Evolutionary conservation across 2,113 vertebrate genomes (phyloP).

Genomic region (Xerus inauris): DNA sequence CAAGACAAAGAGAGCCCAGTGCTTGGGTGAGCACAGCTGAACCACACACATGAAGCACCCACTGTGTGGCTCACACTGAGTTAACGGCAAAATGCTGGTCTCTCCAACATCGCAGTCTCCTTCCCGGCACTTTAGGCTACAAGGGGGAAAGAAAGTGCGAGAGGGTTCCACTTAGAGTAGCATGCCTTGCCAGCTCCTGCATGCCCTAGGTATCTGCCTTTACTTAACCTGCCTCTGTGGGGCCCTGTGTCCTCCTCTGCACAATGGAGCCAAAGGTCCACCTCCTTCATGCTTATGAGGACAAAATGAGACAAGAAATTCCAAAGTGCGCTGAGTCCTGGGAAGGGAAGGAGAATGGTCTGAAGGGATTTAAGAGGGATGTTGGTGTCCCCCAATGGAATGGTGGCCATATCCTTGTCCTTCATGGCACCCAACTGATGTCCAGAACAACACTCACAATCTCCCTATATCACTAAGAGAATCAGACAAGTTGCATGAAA

Average conservation of each 20-base stretch:
- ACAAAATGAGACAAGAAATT: not conserved
- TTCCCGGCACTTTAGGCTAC: too few relatives aligned
- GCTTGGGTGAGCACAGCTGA: not conserved
- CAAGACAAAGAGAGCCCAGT: rapidly evolving
- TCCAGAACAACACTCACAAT: rapidly evolving
- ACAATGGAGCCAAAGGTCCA: not conserved
- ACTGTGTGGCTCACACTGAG: too few relatives aligned
- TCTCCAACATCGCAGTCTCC: rapidly evolving
- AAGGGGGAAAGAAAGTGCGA: rapidly evolving
- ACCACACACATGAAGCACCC: too few relatives aligned
- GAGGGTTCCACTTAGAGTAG: rapidly evolving
- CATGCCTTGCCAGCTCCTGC: rapidly evolving
- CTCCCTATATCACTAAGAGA: not conserved
- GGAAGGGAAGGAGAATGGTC: not conserved
- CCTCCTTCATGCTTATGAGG: not conserved
- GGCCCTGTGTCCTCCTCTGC: not conserved
- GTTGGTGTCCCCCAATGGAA: not conserved
- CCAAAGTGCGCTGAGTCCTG: not conserved
- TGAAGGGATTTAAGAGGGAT: not conserved
- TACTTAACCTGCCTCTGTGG: not conserved
- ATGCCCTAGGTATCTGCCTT: not conserved
- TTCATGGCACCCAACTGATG: too few relatives aligned
- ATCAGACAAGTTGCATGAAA: too few relatives aligned
- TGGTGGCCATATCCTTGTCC: not conserved
- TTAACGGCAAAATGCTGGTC: rapidly evolving